phyloP scores from a whole-genome alignment of 2,113 vertebrate species.

The Zonotrichia leucophrys region DNA sequence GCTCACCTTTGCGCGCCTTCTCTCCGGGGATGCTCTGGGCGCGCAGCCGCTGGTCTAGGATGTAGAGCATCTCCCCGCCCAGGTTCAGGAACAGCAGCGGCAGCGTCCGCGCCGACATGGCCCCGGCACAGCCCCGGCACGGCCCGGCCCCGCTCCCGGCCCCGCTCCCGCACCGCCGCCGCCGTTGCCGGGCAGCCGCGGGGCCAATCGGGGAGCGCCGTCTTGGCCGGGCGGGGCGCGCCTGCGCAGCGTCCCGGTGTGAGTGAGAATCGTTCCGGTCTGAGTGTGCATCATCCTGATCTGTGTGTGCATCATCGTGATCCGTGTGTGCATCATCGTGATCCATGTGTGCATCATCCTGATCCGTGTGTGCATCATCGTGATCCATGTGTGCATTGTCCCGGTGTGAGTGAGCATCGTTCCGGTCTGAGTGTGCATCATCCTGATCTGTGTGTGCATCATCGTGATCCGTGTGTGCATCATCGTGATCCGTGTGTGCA shows the following conservation, averaged over 20 bases:
- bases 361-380: too few relatives aligned
- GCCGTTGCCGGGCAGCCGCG: constrained; percentile 41
- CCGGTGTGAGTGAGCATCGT: too few relatives aligned
- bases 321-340: too few relatives aligned
- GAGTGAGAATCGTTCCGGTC: neutral
- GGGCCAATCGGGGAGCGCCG: constrained; percentile 77
- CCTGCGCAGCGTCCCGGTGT: neutral
- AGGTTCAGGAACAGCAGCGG: constrained; percentile 95
- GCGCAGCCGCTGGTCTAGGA: constrained; percentile 91
- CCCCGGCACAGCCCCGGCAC: neutral
- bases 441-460: too few relatives aligned
- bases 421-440: too few relatives aligned
- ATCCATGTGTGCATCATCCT: too few relatives aligned
- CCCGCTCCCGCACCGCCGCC: constrained; percentile 16
- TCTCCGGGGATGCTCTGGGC: constrained; percentile 93
- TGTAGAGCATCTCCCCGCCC: constrained; percentile 96
- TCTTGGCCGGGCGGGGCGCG: constrained; percentile 69
- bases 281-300: too few relatives aligned
- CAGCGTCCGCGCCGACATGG: constrained; percentile 86
- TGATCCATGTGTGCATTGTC: too few relatives aligned
- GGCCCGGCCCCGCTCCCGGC: neutral
- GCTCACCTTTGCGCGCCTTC: constrained; percentile 94
- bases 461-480: rapidly evolving
- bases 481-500: too few relatives aligned
- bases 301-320: rapidly evolving